Conservation (phyloP, 2,797 vertebrate genomes). For the Thunnus albacares region DNA sequence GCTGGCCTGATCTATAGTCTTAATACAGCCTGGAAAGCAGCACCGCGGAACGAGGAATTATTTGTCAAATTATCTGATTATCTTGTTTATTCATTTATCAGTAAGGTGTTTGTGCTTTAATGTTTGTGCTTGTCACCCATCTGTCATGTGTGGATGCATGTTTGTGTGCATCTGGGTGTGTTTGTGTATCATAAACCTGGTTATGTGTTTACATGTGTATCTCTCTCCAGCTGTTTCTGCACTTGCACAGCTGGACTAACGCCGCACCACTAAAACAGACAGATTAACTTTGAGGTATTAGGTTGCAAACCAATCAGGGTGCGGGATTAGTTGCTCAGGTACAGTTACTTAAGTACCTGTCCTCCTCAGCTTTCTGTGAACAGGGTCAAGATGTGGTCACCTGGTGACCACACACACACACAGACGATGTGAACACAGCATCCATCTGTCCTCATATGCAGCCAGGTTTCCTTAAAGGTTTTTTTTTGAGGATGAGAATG, state of each 20-base stretch:
- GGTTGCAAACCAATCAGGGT: constrained; percentile 78
- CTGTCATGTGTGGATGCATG: constrained; percentile 34
- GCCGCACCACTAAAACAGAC: constrained; percentile 55
- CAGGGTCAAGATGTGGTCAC: constrained; percentile 70
- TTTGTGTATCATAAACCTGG: constrained; percentile 34
- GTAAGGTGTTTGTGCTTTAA: constrained; percentile 47
- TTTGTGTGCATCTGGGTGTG: constrained; percentile 41
- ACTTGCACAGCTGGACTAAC: constrained; percentile 35
- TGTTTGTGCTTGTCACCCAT: constrained; percentile 29
- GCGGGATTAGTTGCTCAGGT: constrained; percentile 80
- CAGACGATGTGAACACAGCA: background rate
- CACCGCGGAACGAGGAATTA: constrained; percentile 28
- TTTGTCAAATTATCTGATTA: constrained; percentile 71
- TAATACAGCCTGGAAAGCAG: background rate
- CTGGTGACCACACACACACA: constrained; percentile 57
- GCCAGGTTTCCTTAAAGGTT: background rate
- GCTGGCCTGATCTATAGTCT: constrained; percentile 28
- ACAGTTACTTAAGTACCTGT: constrained; percentile 74
- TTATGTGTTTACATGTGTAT: constrained; percentile 12
- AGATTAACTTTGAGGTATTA: constrained; percentile 73
- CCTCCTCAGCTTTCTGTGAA: constrained; percentile 56
- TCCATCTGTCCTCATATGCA: constrained; percentile 29
- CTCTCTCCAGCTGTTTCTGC: constrained; percentile 33
- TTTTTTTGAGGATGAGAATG: background rate
- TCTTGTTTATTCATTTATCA: constrained; percentile 54